phyloP scores from a whole-genome alignment of 2,113 vertebrate species.

The Semnornis frantzii region DNA sequence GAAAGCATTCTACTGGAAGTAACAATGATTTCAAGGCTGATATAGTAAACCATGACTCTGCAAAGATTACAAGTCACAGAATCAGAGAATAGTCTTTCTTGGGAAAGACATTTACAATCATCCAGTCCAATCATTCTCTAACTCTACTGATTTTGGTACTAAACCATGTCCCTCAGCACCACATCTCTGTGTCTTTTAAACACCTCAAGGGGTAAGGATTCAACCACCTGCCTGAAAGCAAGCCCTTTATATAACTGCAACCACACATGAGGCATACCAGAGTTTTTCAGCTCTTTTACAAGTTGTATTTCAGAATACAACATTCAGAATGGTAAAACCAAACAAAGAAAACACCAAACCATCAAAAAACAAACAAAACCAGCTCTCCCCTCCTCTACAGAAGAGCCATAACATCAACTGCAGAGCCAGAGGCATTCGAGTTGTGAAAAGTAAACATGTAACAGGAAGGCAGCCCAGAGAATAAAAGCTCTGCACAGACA shows the following conservation, averaged over 20 bases:
- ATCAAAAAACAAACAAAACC: neutral
- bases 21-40: neutral
- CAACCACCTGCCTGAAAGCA: too few relatives aligned
- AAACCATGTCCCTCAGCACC: too few relatives aligned
- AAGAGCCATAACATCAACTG: neutral
- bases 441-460: neutral
- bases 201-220: too few relatives aligned
- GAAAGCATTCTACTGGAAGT: neutral
- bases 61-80: neutral
- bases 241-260: neutral
- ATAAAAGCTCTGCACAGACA: neutral
- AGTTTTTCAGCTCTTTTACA: neutral
- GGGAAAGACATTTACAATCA: too few relatives aligned
- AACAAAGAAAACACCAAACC: neutral
- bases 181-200: too few relatives aligned
- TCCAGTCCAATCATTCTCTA: too few relatives aligned
- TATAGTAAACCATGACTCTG: neutral
- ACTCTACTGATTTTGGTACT: too few relatives aligned
- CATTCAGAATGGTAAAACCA: too few relatives aligned
- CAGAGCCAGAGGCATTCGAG: neutral
- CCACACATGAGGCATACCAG: neutral
- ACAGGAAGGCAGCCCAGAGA: neutral
- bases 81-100: too few relatives aligned
- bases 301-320: neutral
- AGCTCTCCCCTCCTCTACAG: neutral